Evolutionary conservation across 1,140 invertebrate species (phyloP).

Genomic region (Drosophila baimaii): DNA sequence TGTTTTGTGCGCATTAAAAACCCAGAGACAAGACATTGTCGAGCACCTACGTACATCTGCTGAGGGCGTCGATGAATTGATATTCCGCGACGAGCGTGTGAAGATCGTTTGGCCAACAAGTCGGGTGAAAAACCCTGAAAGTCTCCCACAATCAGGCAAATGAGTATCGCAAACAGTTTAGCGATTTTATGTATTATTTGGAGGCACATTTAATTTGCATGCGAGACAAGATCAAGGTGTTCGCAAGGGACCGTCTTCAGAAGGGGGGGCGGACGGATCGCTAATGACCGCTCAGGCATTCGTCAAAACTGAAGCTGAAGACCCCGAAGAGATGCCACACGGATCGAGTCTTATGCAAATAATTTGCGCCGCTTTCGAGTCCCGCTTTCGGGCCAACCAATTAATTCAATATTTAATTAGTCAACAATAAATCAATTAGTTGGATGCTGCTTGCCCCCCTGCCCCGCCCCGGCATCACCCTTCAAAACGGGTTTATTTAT

Average conservation of each 20-base stretch:
- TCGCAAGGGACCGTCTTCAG: slow-evolving; percentile 4
- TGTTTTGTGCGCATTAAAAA: slow-evolving; percentile 7
- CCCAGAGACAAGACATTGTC: slow-evolving; percentile 49
- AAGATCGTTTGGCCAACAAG: slow-evolving; percentile 50
- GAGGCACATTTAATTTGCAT: slow-evolving; percentile 64
- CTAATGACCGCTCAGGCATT: slow-evolving; percentile 52
- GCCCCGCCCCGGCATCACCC: background rate
- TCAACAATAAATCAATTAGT: slow-evolving; percentile 83
- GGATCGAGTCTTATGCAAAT: slow-evolving; percentile 67
- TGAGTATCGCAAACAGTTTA: slow-evolving; percentile 78
- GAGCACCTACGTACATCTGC: slow-evolving; percentile 42
- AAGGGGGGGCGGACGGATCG: slow-evolving; percentile 4
- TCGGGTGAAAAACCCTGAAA: slow-evolving; percentile 74
- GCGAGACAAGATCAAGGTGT: slow-evolving; percentile 73
- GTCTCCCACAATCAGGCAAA: slow-evolving; percentile 69
- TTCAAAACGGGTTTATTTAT: slow-evolving; percentile 71
- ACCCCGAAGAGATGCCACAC: slow-evolving; percentile 29
- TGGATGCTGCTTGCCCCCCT: slow-evolving; percentile 21
- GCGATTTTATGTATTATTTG: slow-evolving; percentile 57
- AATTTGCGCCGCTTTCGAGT: slow-evolving; percentile 54
- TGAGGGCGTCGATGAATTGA: slow-evolving; percentile 32
- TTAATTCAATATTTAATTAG: slow-evolving; percentile 83
- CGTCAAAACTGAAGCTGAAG: slow-evolving; percentile 48
- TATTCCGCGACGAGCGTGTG: slow-evolving; percentile 38
- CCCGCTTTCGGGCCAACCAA: slow-evolving; percentile 63